Evolutionary conservation across 2,888 invertebrate species (phyloP).

Genomic region (Torymus aiolomorphi): DNA sequence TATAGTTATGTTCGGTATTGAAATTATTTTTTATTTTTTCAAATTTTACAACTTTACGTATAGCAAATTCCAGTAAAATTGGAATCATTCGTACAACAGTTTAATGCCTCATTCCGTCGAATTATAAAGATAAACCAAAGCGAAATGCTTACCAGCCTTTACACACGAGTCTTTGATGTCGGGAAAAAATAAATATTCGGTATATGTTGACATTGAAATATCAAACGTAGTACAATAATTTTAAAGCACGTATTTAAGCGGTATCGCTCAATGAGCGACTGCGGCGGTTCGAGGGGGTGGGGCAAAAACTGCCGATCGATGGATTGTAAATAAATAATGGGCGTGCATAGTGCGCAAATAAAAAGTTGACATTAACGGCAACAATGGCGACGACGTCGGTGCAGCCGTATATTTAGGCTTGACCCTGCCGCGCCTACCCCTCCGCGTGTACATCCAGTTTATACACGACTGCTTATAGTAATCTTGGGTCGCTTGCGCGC

Average conservation of each 20-base stretch:
- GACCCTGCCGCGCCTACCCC: conserved; percentile 29
- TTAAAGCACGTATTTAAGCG: conserved; percentile 33
- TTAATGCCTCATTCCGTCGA: no score
- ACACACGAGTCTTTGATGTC: no score
- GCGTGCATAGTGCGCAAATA: conserved; percentile 31
- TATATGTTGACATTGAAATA: conserved; percentile 11
- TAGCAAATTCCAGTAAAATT: no score
- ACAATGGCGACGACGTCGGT: not conserved
- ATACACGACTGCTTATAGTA: conserved; percentile 40
- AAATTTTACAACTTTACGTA: no score
- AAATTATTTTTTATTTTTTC: no score
- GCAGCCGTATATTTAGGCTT: conserved; percentile 39
- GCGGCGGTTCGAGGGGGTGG: no score
- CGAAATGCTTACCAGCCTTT: no score
- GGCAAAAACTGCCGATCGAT: conserved; percentile 40
- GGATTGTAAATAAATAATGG: conserved; percentile 35
- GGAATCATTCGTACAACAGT: no score
- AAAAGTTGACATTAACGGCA: conserved; percentile 47
- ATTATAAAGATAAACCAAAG: no score
- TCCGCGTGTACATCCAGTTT: conserved; percentile 20
- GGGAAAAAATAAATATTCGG: conserved; percentile 10
- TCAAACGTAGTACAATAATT: conserved; percentile 17
- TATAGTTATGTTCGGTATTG: no score
- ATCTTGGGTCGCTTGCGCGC: not conserved
- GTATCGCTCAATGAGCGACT: conserved; percentile 25